Conservation (phyloP, 1,140 invertebrate species). For the Phthorimaea operculella region DNA sequence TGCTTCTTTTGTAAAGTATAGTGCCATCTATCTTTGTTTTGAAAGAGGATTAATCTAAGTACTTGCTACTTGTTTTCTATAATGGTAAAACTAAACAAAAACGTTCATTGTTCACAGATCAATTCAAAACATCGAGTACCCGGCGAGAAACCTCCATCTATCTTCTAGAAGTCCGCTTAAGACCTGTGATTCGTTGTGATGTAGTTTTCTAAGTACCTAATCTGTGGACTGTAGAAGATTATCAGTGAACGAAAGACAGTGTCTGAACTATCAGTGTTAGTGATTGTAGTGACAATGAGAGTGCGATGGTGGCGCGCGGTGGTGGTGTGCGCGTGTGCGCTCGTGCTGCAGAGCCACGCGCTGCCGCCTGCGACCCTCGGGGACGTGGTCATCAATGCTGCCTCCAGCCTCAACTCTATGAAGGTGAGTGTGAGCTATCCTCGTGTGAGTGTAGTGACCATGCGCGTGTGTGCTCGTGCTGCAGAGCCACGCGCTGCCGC, state of each 20-base stretch:
- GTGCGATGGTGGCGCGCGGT: conserved; percentile 37
- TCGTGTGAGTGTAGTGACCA: too few relatives aligned
- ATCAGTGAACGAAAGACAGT: conserved; percentile 11
- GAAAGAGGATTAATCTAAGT: too few relatives aligned
- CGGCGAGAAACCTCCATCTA: too few relatives aligned
- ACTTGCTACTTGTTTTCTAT: too few relatives aligned
- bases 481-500: conserved; percentile 45
- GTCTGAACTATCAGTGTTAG: not conserved
- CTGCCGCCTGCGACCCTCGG: conserved; percentile 70
- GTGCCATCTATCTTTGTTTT: too few relatives aligned
- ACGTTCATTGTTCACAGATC: too few relatives aligned
- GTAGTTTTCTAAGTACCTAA: not conserved
- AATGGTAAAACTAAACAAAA: too few relatives aligned
- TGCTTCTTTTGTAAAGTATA: too few relatives aligned
- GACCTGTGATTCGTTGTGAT: not conserved
- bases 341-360: conserved; percentile 44
- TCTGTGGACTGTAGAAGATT: conserved; percentile 9
- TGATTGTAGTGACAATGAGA: conserved; percentile 29
- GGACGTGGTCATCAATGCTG: conserved; percentile 69
- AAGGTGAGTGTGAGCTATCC: conserved; percentile 63
- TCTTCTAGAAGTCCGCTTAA: not conserved
- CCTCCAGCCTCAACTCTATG: conserved; percentile 68
- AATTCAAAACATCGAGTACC: too few relatives aligned
- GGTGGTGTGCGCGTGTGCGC: conserved; percentile 32
- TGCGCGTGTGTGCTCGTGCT: conserved; percentile 24